A percentile compares a stretch with the other conserved stretches of the same genome.
Evolutionary conservation across 2,113 vertebrate species (phyloP).

Genomic region (Triplophysa siluroides): DNA sequence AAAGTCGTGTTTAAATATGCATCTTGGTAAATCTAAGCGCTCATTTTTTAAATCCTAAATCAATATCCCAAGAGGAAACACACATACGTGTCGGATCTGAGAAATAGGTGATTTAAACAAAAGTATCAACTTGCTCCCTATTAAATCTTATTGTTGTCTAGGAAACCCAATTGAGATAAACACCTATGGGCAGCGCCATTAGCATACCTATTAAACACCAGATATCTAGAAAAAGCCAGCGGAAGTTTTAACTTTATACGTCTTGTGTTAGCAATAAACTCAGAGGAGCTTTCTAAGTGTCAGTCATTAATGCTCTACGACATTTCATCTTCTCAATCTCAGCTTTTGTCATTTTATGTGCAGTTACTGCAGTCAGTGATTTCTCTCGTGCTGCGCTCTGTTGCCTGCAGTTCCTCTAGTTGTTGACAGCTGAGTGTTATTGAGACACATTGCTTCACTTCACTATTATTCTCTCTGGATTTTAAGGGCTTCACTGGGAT

Average conservation of each 20-base stretch:
- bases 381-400: constrained; percentile 1
- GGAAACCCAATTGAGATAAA: no score
- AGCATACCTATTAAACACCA: no score
- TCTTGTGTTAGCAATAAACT: not conserved
- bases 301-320: constrained; percentile 10
- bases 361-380: constrained; percentile 6
- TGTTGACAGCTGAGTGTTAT: constrained; percentile 24
- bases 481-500: constrained; percentile 29
- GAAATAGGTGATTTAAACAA: no score
- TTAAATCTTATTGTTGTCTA: no score
- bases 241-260: not conserved
- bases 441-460: constrained; percentile 20
- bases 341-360: constrained; percentile 4
- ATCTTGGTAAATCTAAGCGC: no score
- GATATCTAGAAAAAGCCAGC: not conserved
- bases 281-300: not conserved
- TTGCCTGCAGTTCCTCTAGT: not conserved
- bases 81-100: no score
- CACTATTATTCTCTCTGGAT: constrained; percentile 10
- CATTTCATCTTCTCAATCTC: constrained; percentile 5
- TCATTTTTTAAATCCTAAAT: no score
- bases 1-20: no score
- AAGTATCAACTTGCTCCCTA: no score
- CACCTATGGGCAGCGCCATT: no score
- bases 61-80: no score